Percentiles rank a stretch among this genome's conserved stretches.
Conservation (phyloP, 2,797 vertebrate genomes). For the Poeciliopsis paucimaculata region DNA sequence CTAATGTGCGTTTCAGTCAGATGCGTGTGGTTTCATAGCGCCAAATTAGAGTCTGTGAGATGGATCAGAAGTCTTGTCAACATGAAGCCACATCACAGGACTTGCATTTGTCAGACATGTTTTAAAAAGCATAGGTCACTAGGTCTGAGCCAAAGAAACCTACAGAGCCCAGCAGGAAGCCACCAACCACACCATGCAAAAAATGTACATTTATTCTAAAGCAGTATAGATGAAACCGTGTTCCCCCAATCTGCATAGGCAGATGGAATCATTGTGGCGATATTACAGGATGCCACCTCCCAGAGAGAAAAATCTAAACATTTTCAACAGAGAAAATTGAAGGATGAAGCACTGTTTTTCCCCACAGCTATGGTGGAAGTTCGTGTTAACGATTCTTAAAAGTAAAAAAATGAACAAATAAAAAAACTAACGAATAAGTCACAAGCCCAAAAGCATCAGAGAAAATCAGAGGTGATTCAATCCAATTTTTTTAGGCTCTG, state of each 20-base stretch:
- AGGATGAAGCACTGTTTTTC: neutral
- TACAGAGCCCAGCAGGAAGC: conserved; percentile 24
- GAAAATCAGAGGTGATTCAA: neutral
- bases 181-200: neutral
- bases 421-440: neutral
- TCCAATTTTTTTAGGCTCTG: neutral
- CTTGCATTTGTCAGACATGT: conserved; percentile 71
- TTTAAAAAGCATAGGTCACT: conserved; percentile 65
- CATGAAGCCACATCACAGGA: conserved; percentile 73
- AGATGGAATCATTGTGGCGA: neutral
- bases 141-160: conserved; percentile 29
- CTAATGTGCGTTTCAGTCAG: conserved; percentile 27
- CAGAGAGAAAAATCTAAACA: neutral
- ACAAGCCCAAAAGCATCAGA: neutral
- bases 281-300: neutral
- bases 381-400: neutral
- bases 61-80: conserved; percentile 70
- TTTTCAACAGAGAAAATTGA: neutral
- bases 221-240: neutral
- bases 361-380: neutral
- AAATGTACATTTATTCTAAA: neutral
- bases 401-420: neutral
- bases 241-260: neutral
- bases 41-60: conserved; percentile 70
- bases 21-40: conserved; percentile 32